These are phyloP conservation scores for Ferrisia virgata DNA, from an alignment of 2,888 invertebrate species.

Conservation along the genomic window DNA sequence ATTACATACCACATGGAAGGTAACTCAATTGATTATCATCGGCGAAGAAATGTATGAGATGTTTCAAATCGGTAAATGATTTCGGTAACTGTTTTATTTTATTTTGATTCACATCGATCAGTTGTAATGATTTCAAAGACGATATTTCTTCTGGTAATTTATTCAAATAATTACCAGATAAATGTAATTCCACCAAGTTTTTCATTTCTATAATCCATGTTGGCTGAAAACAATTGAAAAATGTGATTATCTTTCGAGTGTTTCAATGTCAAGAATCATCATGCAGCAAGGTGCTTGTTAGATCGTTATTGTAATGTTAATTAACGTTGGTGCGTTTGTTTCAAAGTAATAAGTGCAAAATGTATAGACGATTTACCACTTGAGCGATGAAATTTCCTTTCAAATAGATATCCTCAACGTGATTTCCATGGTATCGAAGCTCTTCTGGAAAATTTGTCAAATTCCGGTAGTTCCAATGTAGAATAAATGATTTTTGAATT, in stretches of 20 bases:
- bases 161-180: neutral
- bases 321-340: neutral
- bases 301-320: neutral
- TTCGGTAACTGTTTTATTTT: constrained; percentile 1
- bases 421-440: neutral
- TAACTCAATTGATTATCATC: neutral
- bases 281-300: neutral
- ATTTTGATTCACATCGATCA: neutral
- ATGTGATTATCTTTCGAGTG: neutral
- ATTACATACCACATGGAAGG: constrained; percentile 2
- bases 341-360: neutral
- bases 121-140: neutral
- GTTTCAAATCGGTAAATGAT: neutral
- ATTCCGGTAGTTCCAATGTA: constrained; percentile 26
- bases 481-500: neutral
- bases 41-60: neutral
- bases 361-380: neutral
- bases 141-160: constrained; percentile 24
- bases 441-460: neutral
- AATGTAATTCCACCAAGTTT: constrained; percentile 9
- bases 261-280: neutral
- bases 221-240: constrained; percentile 1
- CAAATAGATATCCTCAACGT: neutral
- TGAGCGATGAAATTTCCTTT: neutral
- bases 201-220: constrained; percentile 6